phyloP scores from a whole-genome alignment of 2,113 vertebrate genomes.

The Chinchilla lanigera region DNA sequence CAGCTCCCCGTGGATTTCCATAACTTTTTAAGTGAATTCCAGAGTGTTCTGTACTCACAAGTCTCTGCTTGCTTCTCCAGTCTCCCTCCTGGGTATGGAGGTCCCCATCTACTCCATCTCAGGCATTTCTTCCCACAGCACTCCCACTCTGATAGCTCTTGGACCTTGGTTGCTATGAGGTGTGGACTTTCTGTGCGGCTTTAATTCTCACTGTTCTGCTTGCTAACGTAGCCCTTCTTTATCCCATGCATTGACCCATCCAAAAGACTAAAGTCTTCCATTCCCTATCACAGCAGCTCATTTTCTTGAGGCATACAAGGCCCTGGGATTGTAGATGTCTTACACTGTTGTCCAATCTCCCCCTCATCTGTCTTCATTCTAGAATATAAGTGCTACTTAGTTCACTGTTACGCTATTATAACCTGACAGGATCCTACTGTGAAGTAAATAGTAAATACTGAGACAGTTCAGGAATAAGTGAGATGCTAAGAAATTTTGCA shows the following conservation, averaged over 20 bases:
- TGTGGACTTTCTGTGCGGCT: neutral
- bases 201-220: neutral
- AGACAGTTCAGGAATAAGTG: neutral
- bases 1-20: neutral
- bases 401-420: neutral
- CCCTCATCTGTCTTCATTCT: neutral
- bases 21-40: neutral
- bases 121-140: neutral
- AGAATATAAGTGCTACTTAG: neutral
- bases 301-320: neutral
- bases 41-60: neutral
- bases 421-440: neutral
- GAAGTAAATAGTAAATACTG: neutral
- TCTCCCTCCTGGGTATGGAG: neutral
- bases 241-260: neutral
- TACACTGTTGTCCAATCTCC: neutral
- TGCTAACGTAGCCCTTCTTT: neutral
- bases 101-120: neutral
- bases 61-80: neutral
- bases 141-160: rapidly evolving
- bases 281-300: neutral
- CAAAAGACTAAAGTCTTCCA: neutral
- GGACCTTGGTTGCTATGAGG: neutral
- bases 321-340: neutral
- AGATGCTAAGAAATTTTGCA: neutral